Evolutionary conservation across 1,140 invertebrate species (phyloP).

Genomic region (Hermetia illucens): DNA sequence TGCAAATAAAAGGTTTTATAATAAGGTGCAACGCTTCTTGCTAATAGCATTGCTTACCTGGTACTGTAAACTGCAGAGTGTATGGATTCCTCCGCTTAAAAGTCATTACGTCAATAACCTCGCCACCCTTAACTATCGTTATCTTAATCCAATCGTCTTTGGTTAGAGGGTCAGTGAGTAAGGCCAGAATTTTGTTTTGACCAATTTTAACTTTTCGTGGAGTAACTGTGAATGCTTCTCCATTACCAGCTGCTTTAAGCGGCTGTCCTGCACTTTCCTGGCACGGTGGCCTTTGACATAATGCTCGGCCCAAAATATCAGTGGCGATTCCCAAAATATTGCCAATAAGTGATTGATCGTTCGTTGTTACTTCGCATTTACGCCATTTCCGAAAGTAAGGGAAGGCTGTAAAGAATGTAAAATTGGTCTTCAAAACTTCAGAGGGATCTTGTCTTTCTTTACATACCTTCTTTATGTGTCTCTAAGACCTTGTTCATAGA

Average conservation of each 20-base stretch:
- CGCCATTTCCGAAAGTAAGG: constrained; percentile 60
- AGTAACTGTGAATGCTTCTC: constrained; percentile 26
- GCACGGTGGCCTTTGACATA: constrained; percentile 40
- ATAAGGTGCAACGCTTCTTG: neutral
- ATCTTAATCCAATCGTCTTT: constrained; percentile 59
- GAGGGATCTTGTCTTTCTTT: constrained; percentile 19
- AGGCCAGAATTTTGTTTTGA: constrained; percentile 64
- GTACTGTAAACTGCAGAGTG: constrained; percentile 63
- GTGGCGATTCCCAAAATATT: constrained; percentile 63
- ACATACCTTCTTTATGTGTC: constrained; percentile 37
- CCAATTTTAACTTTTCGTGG: constrained; percentile 35
- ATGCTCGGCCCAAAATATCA: constrained; percentile 50
- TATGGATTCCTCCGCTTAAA: constrained; percentile 68
- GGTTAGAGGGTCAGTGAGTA: constrained; percentile 59
- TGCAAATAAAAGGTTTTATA: constrained; percentile 14
- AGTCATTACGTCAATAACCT: constrained; percentile 53
- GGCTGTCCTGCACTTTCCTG: constrained; percentile 13
- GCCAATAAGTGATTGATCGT: constrained; percentile 66
- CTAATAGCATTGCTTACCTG: constrained; percentile 33
- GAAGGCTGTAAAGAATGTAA: constrained; percentile 35
- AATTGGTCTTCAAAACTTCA: constrained; percentile 16
- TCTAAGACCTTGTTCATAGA: constrained; percentile 44
- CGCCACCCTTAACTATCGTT: constrained; percentile 61
- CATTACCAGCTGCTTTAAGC: constrained; percentile 18
- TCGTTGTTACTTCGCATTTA: constrained; percentile 56